Base-by-base conservation (phyloP, 2,797 vertebrate species). In the Rhynchonycteris naso region DNA sequence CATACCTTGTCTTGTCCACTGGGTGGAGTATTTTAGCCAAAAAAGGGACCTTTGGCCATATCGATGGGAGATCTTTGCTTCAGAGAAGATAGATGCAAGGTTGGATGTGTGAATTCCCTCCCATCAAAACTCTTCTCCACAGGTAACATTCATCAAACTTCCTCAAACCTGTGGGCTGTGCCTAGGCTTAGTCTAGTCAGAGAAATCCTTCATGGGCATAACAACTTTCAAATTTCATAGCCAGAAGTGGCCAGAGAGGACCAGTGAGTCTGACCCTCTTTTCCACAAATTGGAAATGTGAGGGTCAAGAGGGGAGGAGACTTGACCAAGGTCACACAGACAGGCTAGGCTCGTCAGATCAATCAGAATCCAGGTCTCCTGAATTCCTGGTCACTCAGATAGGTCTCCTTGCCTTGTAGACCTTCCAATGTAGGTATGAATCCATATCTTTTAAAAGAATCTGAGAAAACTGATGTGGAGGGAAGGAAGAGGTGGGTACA, bases 21-120 rank as follows among this genome's bases (percentile, higher is more conserved):
- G 33, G 97, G 93, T 78, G 97, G 97, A 90, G 95, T 9, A 43
- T 79, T 86, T 91, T 94, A 96, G 92, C 95, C 95, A 85, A 56
- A 91, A 85, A 96, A 95, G 56, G 82, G 63, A 28, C 24, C 35
- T 58, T 21, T 0, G 54, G 35, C 63, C 47, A 7, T 30, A 0
- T 13, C 2, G 28, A 59, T 4, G 13, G 26, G 18, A 69, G 19
- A 26, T 65, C 33, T 66, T 26, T 9, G 22, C 24, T 50, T 61
- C 4, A 35, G 65, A n/a, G 52, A 47, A 71, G 54, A 50, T 19
- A 71, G 47, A 35, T 59, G 35, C 43, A 2, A 38, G 78, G 19
- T n/a, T 14, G 1, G 61, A 26, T 38, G 26, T 13, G 43, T 14
- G 22, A 11, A 12, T 35, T 28, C 35, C 5, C 5, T 1, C 4